Conservation (phyloP, 2,113 vertebrate species). For the Meles meles region DNA sequence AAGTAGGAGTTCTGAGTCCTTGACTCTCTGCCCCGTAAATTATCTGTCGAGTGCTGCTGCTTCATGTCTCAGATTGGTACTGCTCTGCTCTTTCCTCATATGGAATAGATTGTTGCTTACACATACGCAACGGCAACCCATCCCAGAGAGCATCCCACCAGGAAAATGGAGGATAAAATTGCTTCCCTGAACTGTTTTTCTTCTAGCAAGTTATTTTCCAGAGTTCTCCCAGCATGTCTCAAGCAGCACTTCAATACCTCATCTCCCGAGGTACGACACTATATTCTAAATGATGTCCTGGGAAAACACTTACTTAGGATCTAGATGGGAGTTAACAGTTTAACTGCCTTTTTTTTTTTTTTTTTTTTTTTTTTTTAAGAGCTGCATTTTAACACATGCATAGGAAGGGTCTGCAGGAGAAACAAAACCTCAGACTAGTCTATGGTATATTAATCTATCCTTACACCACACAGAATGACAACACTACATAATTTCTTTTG, state of each 20-base stretch:
- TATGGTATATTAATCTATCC: not conserved
- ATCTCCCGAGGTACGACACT: not conserved
- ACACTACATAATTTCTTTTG: not conserved
- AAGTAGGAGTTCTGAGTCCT: not conserved
- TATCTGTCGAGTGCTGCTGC: not conserved
- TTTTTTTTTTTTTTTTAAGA: constrained; percentile 43
- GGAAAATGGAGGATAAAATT: constrained; percentile 58
- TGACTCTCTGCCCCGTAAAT: not conserved
- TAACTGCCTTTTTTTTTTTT: constrained; percentile 40
- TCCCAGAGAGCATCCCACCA: constrained; percentile 45
- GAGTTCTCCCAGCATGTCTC: constrained; percentile 43
- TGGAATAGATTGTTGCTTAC: constrained; percentile 46
- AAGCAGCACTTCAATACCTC: constrained; percentile 33
- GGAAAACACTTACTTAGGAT: constrained; percentile 27
- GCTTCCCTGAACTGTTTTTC: constrained; percentile 41
- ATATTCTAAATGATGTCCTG: constrained; percentile 6
- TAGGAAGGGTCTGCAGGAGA: not conserved
- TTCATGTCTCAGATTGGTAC: not conserved
- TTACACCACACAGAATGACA: not conserved
- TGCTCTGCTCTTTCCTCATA: not conserved
- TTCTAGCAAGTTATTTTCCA: constrained; percentile 49
- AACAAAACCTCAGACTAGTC: not conserved
- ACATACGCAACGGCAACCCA: not conserved
- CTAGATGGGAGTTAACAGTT: constrained; percentile 4
- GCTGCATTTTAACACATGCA: not conserved